phyloP scores from a whole-genome alignment of 2,797 vertebrate genomes.

The Protosalanx chinensis region DNA sequence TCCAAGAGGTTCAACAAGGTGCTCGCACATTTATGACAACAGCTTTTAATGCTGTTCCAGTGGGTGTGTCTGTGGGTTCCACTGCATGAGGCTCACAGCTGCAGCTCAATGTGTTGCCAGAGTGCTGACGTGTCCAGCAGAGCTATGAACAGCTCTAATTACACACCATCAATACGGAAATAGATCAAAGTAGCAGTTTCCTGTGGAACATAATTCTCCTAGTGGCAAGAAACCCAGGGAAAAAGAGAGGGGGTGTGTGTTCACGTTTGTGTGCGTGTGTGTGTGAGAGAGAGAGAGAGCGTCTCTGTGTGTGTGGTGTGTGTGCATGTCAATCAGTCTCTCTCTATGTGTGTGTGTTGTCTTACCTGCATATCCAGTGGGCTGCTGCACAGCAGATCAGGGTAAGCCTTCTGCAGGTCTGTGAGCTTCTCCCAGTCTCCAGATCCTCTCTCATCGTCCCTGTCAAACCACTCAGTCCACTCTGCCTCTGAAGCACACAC shows the following conservation, averaged over 20 bases:
- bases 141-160: background rate
- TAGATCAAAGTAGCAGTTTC: constrained; percentile 6
- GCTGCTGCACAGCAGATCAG: constrained; percentile 81
- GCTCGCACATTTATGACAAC: background rate
- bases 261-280: background rate
- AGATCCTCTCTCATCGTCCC: constrained; percentile 77
- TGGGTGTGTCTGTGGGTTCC: constrained; percentile 17
- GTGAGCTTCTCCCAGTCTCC: constrained; percentile 90
- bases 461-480: constrained; percentile 92
- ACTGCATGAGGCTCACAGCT: constrained; percentile 40
- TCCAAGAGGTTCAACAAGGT: background rate
- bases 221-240: background rate
- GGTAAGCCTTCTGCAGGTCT: constrained; percentile 79
- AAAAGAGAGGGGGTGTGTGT: background rate
- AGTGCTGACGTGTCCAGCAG: constrained; percentile 5
- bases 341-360: background rate
- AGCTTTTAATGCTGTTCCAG: background rate
- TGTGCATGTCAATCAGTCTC: background rate
- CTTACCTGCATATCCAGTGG: constrained; percentile 90
- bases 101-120: constrained; percentile 27
- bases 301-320: constrained; percentile 8
- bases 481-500: constrained; percentile 78
- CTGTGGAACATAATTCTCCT: background rate
- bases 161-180: constrained; percentile 6
- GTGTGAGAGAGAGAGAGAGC: background rate